Conservation (phyloP, 2,888 invertebrate species). For the Tetragonisca angustula region DNA sequence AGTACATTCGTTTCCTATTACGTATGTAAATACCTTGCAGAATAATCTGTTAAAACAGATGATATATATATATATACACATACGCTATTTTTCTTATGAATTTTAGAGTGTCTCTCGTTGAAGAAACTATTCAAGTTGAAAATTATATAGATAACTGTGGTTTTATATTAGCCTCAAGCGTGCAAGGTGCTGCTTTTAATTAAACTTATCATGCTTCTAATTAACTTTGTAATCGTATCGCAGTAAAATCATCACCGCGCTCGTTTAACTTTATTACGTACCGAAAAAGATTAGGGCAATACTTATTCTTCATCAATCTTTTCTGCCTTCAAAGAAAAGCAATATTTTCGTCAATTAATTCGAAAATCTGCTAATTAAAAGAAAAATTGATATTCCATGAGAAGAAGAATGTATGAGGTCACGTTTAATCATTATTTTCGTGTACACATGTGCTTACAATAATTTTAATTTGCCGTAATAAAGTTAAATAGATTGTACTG, state of each 20-base stretch:
- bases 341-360: constrained; percentile 4
- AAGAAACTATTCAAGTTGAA: constrained; percentile 11
- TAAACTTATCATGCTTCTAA: constrained; percentile 28
- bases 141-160: constrained; percentile 20
- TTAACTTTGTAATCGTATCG: constrained; percentile 4
- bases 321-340: neutral
- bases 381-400: too few relatives aligned
- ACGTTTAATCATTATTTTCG: neutral
- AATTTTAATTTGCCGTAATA: constrained; percentile 1
- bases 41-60: constrained; percentile 23
- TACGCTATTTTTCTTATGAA: constrained; percentile 47
- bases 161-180: neutral
- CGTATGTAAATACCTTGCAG: constrained; percentile 28
- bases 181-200: constrained; percentile 28
- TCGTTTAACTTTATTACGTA: constrained; percentile 5
- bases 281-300: neutral
- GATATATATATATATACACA: constrained; percentile 6
- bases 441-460: neutral
- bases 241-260: constrained; percentile 5
- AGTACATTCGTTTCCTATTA: constrained; percentile 5
- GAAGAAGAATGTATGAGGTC: neutral
- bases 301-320: neutral
- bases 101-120: constrained; percentile 27
- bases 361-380: neutral
- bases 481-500: constrained; percentile 1